Percentiles rank a stretch among this genome's conserved stretches.
These are phyloP conservation scores for Phalacrocorax pelagicus DNA, from an alignment of 2,113 vertebrate genomes.

Conservation along the genomic window DNA sequence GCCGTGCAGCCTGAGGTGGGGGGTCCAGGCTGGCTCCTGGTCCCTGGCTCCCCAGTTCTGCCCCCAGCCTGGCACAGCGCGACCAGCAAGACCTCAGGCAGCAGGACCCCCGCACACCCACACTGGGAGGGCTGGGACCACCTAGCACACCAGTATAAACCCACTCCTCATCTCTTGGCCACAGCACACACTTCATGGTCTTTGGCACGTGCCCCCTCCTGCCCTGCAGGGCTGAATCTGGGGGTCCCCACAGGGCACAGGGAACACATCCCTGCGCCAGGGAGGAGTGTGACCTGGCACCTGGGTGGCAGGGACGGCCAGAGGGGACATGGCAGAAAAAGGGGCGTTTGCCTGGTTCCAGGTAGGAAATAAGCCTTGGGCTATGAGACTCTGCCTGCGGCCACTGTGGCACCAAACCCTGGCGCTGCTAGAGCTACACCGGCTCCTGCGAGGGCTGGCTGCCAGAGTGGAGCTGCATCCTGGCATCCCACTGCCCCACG, in stretches of 20 bases:
- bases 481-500: accelerated
- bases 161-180: accelerated
- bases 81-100: background rate
- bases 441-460: background rate
- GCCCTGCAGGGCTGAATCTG: background rate
- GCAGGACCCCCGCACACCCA: accelerated
- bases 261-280: accelerated
- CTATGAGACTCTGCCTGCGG: accelerated
- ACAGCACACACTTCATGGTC: accelerated
- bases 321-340: background rate
- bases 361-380: background rate
- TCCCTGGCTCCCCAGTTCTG: background rate
- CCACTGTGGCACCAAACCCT: accelerated
- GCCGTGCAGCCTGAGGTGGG: accelerated
- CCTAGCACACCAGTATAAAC: background rate
- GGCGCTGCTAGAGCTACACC: too few relatives aligned
- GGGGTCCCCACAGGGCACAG: accelerated
- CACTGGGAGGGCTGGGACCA: background rate
- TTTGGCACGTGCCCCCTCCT: accelerated
- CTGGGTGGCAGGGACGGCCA: background rate
- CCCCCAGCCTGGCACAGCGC: background rate
- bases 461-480: background rate
- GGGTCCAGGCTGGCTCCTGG: too few relatives aligned
- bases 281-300: background rate
- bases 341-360: background rate